Conservation (phyloP, 1,140 invertebrate species). For the Apis mellifera region DNA sequence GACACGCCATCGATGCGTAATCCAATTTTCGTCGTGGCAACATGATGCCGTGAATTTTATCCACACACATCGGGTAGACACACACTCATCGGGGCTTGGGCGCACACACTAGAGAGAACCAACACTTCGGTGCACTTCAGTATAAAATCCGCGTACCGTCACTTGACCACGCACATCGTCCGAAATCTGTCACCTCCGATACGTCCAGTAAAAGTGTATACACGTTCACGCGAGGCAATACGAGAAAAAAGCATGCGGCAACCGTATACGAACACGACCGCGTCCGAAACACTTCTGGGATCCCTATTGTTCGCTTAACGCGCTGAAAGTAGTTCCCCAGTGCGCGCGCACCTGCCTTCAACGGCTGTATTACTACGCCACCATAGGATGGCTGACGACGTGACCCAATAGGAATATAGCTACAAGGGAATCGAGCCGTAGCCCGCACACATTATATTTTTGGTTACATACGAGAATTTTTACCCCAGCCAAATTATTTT, state of each 20-base stretch:
- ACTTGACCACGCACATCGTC: slow-evolving; percentile 72
- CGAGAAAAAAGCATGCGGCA: slow-evolving; percentile 67
- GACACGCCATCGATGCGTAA: slow-evolving; percentile 69
- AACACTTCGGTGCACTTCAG: slow-evolving; percentile 57
- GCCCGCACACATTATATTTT: neutral
- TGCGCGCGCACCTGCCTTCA: slow-evolving; percentile 78
- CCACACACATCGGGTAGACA: slow-evolving; percentile 69
- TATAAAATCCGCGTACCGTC: slow-evolving; percentile 64
- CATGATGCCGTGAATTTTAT: slow-evolving; percentile 74
- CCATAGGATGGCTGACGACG: slow-evolving; percentile 49
- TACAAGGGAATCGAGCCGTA: slow-evolving; percentile 33
- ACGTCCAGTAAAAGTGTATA: slow-evolving; percentile 58
- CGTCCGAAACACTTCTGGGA: slow-evolving; percentile 80
- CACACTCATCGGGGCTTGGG: slow-evolving; percentile 75
- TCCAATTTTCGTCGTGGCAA: slow-evolving; percentile 76
- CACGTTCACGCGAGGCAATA: slow-evolving; percentile 60
- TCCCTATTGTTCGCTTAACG: slow-evolving; percentile 80
- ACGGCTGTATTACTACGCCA: slow-evolving; percentile 65
- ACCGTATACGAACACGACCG: slow-evolving; percentile 76
- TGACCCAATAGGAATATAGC: slow-evolving; percentile 53
- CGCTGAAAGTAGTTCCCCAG: slow-evolving; percentile 80
- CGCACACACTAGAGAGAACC: slow-evolving; percentile 70
- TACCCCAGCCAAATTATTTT: neutral
- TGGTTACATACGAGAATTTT: neutral
- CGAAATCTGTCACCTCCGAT: slow-evolving; percentile 50